These are phyloP conservation scores for Hippolais icterina DNA, from an alignment of 2,113 vertebrate species.

Conservation along the genomic window DNA sequence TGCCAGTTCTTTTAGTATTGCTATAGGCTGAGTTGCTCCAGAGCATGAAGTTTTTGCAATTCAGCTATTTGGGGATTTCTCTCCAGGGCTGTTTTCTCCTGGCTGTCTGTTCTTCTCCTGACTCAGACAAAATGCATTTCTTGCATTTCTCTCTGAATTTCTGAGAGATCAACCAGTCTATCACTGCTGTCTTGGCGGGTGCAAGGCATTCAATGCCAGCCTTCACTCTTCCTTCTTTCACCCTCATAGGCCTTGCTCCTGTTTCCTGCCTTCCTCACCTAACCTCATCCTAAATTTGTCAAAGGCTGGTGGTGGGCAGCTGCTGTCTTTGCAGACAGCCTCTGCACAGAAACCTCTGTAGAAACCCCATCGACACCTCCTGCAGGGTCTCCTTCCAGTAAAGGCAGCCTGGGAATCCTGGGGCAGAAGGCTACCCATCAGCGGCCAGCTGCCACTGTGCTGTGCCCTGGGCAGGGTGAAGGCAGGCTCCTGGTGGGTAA, in stretches of 20 bases:
- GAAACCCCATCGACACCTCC: rapidly evolving
- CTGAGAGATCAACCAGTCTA: rapidly evolving
- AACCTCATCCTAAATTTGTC: neutral
- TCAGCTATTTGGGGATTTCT: neutral
- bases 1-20: rapidly evolving
- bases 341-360: neutral
- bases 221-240: rapidly evolving
- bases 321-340: neutral
- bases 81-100: neutral
- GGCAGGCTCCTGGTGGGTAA: rapidly evolving
- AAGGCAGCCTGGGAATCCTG: neutral
- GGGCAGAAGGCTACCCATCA: neutral
- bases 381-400: neutral
- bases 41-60: neutral
- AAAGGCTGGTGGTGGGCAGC: neutral
- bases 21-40: neutral
- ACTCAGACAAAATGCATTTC: neutral
- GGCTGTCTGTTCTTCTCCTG: neutral
- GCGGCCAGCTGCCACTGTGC: too few species aligned
- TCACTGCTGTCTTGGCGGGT: neutral
- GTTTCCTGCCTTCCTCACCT: neutral
- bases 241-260: rapidly evolving
- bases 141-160: neutral
- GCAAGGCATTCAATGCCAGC: rapidly evolving
- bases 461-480: rapidly evolving